These are phyloP conservation scores for Notoglanidium macrostoma DNA, from an alignment of 2,797 vertebrate species.

Conservation along the genomic window DNA sequence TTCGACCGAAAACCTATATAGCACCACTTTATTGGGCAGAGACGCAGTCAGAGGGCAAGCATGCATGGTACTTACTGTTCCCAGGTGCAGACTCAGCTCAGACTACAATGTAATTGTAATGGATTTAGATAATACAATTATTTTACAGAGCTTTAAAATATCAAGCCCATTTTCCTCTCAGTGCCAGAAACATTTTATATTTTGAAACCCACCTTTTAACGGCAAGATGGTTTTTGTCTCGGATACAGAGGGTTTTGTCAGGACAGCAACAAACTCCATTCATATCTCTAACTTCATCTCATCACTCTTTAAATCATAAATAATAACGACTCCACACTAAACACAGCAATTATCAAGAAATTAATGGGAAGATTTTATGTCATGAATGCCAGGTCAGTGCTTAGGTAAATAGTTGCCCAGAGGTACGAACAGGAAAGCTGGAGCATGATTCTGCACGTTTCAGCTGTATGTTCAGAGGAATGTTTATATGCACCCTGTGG, in stretches of 20 bases:
- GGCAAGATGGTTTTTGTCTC: not conserved
- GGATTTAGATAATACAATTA: not conserved
- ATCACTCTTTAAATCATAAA: conserved; percentile 31
- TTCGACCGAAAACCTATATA: not conserved
- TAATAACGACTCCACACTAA: not conserved
- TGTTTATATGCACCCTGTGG: conserved; percentile 48
- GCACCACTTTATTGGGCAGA: not conserved
- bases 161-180: not conserved
- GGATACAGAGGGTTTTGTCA: not conserved
- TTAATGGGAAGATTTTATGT: conserved; percentile 30
- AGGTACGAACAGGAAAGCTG: conserved; percentile 28
- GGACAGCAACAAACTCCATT: conserved; percentile 1
- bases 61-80: not conserved
- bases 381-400: conserved; percentile 33
- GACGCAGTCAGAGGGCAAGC: not conserved
- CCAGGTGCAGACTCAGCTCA: not conserved
- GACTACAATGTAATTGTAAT: not conserved
- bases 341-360: conserved; percentile 28
- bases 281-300: not conserved
- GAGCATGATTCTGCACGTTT: conserved; percentile 54
- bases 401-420: conserved; percentile 37
- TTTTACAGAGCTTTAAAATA: not conserved
- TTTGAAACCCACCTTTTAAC: not conserved
- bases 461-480: conserved; percentile 28
- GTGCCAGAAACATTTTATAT: not conserved